phyloP scores from a whole-genome alignment of 1,140 invertebrate species.

The Pteromalus puparum region DNA sequence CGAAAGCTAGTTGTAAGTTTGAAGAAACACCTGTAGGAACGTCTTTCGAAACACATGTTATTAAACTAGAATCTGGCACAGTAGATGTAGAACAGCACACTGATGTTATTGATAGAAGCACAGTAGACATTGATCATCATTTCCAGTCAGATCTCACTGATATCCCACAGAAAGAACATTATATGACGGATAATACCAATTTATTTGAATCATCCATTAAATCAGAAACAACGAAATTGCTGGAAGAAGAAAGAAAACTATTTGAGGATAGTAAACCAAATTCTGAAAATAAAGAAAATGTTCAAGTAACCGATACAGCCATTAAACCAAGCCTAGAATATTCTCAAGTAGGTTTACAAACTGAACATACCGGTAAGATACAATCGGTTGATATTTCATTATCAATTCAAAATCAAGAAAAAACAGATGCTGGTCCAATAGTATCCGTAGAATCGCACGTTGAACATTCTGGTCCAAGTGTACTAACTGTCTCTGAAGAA shows the following conservation, averaged over 20 bases:
- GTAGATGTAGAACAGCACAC: conserved; percentile 73
- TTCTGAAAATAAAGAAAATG: not conserved
- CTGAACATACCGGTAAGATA: conserved; percentile 60
- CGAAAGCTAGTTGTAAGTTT: conserved; percentile 71
- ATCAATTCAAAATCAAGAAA: conserved; percentile 62
- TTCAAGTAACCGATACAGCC: not conserved
- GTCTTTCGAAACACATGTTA: conserved; percentile 62
- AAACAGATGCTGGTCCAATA: conserved; percentile 54
- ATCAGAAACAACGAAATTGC: conserved; percentile 25
- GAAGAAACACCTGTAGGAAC: conserved; percentile 66
- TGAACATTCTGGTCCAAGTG: conserved; percentile 56
- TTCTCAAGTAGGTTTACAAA: conserved; percentile 42
- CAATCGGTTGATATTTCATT: conserved; percentile 68
- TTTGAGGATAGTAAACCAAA: conserved; percentile 5
- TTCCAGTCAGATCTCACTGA: conserved; percentile 44
- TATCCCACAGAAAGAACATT: conserved; percentile 39
- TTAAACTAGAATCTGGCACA: conserved; percentile 70
- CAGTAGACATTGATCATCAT: conserved; percentile 65
- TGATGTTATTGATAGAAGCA: conserved; percentile 64
- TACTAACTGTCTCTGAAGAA: conserved; percentile 64
- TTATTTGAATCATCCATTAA: not conserved
- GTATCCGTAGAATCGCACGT: conserved; percentile 65
- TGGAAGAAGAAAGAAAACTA: conserved; percentile 45
- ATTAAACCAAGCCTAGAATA: not conserved
- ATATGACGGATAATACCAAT: not conserved